A percentile compares a stretch with the other conserved stretches of the same genome.
phyloP scores from a whole-genome alignment of 2,888 invertebrate genomes.

The Teleogryllus oceanicus region DNA sequence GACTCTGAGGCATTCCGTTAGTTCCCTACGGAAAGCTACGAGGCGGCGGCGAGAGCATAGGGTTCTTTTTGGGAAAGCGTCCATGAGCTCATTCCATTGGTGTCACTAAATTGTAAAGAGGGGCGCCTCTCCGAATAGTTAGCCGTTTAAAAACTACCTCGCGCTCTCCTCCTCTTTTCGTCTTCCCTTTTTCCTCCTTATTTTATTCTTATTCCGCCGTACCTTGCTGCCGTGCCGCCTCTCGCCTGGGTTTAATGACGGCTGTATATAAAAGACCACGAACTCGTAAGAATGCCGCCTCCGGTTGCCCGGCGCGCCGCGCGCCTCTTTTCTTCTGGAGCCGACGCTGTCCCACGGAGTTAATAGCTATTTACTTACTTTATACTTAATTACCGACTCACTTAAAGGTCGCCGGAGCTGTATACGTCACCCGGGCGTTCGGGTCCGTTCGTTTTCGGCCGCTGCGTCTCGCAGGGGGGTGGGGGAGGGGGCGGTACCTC shows the following conservation, averaged over 20 bases:
- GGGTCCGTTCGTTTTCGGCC: background rate
- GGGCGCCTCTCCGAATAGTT: conserved; percentile 18
- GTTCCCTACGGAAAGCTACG: no score
- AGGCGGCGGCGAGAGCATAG: no score
- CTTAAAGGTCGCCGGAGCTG: background rate
- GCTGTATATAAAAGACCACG: conserved; percentile 1
- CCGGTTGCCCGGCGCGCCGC: background rate
- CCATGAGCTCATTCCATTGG: background rate
- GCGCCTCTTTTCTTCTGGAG: conserved; percentile 7
- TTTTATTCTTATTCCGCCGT: conserved; percentile 18
- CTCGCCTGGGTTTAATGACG: conserved; percentile 6
- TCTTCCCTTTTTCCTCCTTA: background rate
- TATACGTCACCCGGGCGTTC: background rate
- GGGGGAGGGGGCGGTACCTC: no score
- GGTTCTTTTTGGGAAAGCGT: background rate
- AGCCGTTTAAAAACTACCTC: conserved; percentile 1
- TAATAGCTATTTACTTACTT: conserved; percentile 10
- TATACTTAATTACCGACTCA: conserved; percentile 9
- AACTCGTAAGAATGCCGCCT: conserved; percentile 6
- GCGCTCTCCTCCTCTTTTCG: background rate
- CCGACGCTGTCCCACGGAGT: conserved; percentile 9
- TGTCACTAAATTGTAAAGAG: background rate
- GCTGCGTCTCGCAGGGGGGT: background rate
- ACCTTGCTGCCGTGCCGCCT: background rate
- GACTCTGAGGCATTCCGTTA: no score